Conservation (phyloP, 2,888 invertebrate species). For the Dryadula phaetusa region DNA sequence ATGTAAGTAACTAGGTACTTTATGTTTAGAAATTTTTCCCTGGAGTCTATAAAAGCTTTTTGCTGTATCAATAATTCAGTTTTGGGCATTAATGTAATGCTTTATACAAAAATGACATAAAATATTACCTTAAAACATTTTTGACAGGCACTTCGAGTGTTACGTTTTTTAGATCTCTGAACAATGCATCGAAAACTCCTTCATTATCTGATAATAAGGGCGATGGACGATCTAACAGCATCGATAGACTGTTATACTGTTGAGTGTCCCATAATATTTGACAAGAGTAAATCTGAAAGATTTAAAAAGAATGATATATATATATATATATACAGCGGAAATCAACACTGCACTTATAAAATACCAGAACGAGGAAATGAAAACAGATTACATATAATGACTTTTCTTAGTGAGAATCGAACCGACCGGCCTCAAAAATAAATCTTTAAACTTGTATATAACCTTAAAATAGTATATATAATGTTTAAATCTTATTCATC, state of each 20-base stretch:
- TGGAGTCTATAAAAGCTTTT: conserved; percentile 40
- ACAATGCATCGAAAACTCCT: conserved; percentile 82
- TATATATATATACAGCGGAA: too few species aligned
- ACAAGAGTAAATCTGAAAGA: conserved; percentile 85
- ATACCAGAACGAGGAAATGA: too few species aligned
- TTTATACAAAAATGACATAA: conserved; percentile 31
- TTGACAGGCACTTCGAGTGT: conserved; percentile 81
- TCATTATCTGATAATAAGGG: conserved; percentile 80
- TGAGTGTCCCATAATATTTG: conserved; percentile 88
- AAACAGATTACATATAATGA: too few species aligned
- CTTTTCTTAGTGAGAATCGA: too few species aligned
- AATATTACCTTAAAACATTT: conserved; percentile 75
- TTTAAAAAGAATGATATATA: too few species aligned
- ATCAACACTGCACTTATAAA: too few species aligned
- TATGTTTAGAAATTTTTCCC: conserved; percentile 16
- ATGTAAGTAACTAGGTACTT: conserved; percentile 1
- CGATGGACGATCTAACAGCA: conserved; percentile 87
- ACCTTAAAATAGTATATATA: too few species aligned
- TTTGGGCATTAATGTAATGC: conserved; percentile 22
- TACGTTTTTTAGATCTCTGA: conserved; percentile 80
- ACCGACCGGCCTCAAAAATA: too few species aligned
- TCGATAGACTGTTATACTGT: conserved; percentile 85
- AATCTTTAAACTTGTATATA: too few species aligned
- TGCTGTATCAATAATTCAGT: conserved; percentile 36
- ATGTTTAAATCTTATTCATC: too few species aligned